Percentiles rank a stretch among this genome's conserved stretches.
Evolutionary conservation across 2,113 vertebrate genomes (phyloP).

Genomic region (Naja naja): DNA sequence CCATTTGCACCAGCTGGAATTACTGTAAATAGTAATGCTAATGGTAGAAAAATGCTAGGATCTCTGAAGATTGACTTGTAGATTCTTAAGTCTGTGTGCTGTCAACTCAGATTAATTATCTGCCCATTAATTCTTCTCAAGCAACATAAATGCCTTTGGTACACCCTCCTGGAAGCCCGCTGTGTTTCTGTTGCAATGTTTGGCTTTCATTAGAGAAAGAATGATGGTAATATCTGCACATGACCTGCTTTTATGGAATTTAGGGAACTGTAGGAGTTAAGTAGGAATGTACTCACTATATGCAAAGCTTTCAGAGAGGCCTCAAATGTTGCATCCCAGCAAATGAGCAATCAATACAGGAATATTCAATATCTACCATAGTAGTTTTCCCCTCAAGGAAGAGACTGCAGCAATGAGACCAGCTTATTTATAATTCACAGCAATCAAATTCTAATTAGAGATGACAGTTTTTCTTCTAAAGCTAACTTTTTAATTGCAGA

Average conservation of each 20-base stretch:
- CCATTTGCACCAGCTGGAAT: no score
- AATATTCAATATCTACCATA: background rate
- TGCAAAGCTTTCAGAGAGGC: background rate
- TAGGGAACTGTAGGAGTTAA: background rate
- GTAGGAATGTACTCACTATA: background rate
- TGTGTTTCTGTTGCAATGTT: background rate
- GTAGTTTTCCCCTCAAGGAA: background rate
- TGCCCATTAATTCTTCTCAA: background rate
- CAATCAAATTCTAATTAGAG: background rate
- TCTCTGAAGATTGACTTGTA: background rate
- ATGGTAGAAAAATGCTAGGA: background rate
- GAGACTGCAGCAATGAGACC: slow-evolving; percentile 20
- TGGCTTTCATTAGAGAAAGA: background rate
- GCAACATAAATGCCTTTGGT: background rate
- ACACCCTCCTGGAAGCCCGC: background rate
- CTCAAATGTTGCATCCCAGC: no score
- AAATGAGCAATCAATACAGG: background rate
- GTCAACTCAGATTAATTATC: background rate
- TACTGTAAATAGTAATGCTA: background rate
- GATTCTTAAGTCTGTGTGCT: background rate
- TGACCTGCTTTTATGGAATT: slow-evolving; percentile 1
- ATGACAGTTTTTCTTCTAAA: background rate
- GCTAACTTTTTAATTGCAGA: background rate
- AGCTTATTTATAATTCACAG: slow-evolving; percentile 11
- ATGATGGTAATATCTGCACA: background rate